Conservation (phyloP, 2,113 vertebrate species). For the Gavialis gangeticus region DNA sequence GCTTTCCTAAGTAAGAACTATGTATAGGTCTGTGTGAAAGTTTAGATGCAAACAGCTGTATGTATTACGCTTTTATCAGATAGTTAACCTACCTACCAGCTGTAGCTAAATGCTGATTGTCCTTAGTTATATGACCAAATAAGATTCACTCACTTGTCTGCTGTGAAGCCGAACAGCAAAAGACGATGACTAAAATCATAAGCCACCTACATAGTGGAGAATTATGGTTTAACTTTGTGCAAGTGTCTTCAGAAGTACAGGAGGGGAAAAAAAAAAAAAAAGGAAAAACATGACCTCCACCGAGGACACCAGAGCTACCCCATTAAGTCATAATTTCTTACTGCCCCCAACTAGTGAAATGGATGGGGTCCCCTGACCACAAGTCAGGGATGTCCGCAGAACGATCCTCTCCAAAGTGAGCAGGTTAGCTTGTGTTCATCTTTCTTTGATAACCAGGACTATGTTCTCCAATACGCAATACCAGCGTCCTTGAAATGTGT, state of each 20-base stretch:
- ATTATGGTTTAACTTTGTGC: background rate
- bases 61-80: background rate
- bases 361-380: background rate
- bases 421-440: background rate
- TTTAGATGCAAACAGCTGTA: background rate
- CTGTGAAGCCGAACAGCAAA: background rate
- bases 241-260: background rate
- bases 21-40: background rate
- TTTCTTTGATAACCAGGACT: accelerated
- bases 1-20: background rate
- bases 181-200: background rate
- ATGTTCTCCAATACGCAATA: background rate
- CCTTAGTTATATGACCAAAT: background rate
- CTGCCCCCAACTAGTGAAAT: accelerated
- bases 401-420: background rate
- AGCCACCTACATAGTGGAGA: background rate
- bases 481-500: background rate
- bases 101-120: background rate
- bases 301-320: background rate
- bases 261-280: no score
- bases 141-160: background rate
- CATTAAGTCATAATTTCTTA: background rate
- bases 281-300: accelerated
- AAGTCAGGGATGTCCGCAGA: background rate
- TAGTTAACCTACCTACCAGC: background rate